phyloP scores from a whole-genome alignment of 2,888 invertebrate genomes.

The Pandemis cinnamomeana region DNA sequence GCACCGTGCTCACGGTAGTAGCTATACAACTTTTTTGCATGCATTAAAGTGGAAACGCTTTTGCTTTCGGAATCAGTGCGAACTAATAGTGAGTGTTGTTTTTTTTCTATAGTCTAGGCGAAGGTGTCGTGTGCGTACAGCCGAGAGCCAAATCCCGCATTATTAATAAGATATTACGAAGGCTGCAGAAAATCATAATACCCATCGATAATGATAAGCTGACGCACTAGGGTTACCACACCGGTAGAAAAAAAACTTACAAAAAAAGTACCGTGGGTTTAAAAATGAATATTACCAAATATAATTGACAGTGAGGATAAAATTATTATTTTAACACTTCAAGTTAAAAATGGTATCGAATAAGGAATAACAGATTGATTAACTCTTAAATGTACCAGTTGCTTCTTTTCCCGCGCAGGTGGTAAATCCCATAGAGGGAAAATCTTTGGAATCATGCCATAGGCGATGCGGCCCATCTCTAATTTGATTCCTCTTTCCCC shows the following conservation, averaged over 20 bases:
- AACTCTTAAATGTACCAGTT: too few species aligned
- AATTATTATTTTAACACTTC: too few species aligned
- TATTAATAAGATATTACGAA: constrained; percentile 35
- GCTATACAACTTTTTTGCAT: constrained; percentile 2
- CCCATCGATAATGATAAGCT: constrained; percentile 45
- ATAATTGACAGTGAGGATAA: neutral
- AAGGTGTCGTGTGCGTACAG: constrained; percentile 25
- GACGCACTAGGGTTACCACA: constrained; percentile 38
- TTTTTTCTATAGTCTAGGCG: neutral
- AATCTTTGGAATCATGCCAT: too few species aligned
- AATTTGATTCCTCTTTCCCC: too few species aligned
- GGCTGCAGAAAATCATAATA: constrained; percentile 44
- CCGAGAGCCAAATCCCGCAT: constrained; percentile 32
- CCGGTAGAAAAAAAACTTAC: neutral
- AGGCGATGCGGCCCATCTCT: too few species aligned
- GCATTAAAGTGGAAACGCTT: neutral
- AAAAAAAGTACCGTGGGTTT: neutral
- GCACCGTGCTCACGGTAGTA: constrained; percentile 43
- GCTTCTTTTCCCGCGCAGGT: too few species aligned
- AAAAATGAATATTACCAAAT: neutral
- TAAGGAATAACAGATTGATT: too few species aligned
- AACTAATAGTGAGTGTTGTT: neutral
- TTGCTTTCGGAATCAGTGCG: neutral
- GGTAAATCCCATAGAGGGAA: too few species aligned
- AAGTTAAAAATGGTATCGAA: too few species aligned